Base-by-base conservation (phyloP, 2,113 vertebrate species). In the Otis tarda region DNA sequence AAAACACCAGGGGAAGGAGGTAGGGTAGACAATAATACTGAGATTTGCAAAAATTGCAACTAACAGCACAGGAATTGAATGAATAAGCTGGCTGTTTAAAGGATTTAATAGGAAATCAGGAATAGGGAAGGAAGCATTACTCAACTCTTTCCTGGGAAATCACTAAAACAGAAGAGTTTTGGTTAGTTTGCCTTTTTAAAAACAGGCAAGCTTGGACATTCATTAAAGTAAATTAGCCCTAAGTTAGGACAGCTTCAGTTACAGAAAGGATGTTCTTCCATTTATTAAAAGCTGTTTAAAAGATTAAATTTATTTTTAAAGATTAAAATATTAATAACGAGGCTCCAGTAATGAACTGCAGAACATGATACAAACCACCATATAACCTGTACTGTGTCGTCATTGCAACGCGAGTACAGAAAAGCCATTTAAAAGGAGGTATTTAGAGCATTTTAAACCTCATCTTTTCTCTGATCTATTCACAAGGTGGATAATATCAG, bases 251-350 rank as follows among this genome's bases (percentile, higher is more conserved):
- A 63, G n/a, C n/a, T 59, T 64, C 76, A 89, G 45, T 33, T 59
- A 45, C 11, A 87, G 63, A 59, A 77, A 56, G 27, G 39, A 39
- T 71, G 22, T 24, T 31, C 14, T 71, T 83, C 30, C 43, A n/a
- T 81, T 83, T 84, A 81, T 73, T 88, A 68, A 86, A 86, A 87
- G 11, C 39, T 90, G 30, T 61, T 92, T 90, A 57, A 87, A 94
- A 74, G 4, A 74, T 63, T 59, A 27, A 6, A 37, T 50, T 70
- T 70, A 28, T 86, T 86, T 87, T 83, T 63, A 89, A 79, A 83
- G 18, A 35, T 59, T 30, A 75, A 57, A 77, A 57, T 12, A 53
- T 69, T 83, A 90, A 59, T 50, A 94, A 68, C 37, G 47, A 50
- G n/a, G 14, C 23, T 92, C 31, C 21, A 56, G 19, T 47, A 90